Evolutionary conservation across 2,113 vertebrate species (phyloP).

Genomic region (Osmerus mordax): DNA sequence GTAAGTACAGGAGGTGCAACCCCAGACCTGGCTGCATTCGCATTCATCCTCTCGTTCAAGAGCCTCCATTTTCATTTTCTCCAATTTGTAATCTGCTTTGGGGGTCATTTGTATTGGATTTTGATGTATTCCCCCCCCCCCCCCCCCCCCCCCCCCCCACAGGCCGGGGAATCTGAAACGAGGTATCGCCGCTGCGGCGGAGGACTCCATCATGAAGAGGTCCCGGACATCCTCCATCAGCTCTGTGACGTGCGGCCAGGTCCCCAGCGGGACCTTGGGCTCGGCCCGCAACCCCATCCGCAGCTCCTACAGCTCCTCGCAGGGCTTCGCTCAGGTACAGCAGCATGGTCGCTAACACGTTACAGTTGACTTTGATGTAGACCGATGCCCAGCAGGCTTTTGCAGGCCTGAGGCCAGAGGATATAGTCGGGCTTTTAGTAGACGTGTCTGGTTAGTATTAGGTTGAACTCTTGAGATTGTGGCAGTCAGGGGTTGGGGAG

Average conservation of each 20-base stretch:
- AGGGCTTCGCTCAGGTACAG: conserved; percentile 78
- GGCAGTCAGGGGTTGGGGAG: too few species aligned
- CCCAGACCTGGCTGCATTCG: background rate
- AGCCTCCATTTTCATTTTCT: too few species aligned
- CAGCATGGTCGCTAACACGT: too few species aligned
- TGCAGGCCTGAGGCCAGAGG: too few species aligned
- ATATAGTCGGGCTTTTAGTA: too few species aligned
- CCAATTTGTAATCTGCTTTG: too few species aligned
- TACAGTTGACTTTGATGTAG: too few species aligned
- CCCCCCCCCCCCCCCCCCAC: background rate
- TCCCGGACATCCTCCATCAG: conserved; percentile 87
- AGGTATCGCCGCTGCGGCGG: conserved; percentile 66
- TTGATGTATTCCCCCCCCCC: background rate
- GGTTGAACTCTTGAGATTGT: too few species aligned
- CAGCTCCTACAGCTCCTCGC: conserved; percentile 92
- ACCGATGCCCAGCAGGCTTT: too few species aligned
- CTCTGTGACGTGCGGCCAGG: conserved; percentile 66
- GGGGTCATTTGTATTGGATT: too few species aligned
- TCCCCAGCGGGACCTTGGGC: conserved; percentile 75
- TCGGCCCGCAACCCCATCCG: conserved; percentile 84
- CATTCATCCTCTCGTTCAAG: too few species aligned
- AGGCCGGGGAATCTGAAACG: conserved; percentile 89
- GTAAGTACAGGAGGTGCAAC: conserved; percentile 71
- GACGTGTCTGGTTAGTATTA: too few species aligned
- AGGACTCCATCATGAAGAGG: conserved; percentile 82